These are phyloP conservation scores for Papilio aristodemus DNA, from an alignment of 1,140 invertebrate species.

Conservation along the genomic window DNA sequence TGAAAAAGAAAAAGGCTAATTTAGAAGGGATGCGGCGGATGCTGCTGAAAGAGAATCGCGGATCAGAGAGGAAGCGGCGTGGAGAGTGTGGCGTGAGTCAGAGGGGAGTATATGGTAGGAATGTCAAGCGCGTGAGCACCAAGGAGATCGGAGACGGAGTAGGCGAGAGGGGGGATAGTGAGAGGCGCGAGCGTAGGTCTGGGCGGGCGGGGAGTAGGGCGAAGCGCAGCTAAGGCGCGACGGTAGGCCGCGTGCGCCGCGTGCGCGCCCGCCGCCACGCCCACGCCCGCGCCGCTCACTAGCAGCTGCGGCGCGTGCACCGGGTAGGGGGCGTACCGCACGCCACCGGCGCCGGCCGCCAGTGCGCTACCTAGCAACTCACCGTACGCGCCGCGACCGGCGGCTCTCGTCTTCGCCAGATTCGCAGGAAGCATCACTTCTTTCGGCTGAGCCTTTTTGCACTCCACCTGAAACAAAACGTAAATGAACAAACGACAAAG, in stretches of 20 bases:
- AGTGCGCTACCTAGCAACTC: slow-evolving; percentile 93
- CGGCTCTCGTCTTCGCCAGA: slow-evolving; percentile 94
- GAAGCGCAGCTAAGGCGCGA: slow-evolving; percentile 75
- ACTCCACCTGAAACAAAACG: slow-evolving; percentile 93
- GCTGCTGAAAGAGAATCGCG: slow-evolving; percentile 75
- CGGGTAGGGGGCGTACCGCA: slow-evolving; percentile 84
- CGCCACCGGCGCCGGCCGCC: slow-evolving; percentile 80
- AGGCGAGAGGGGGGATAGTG: slow-evolving; percentile 66
- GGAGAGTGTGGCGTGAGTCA: slow-evolving; percentile 66
- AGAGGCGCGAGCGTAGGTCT: slow-evolving; percentile 71
- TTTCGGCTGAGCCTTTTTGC: slow-evolving; percentile 99
- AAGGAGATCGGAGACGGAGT: slow-evolving; percentile 76
- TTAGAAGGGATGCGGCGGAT: slow-evolving; percentile 76
- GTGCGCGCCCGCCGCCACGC: slow-evolving; percentile 63
- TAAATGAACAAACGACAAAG: neutral
- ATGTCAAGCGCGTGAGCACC: slow-evolving; percentile 75
- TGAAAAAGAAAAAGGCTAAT: neutral
- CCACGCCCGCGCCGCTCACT: slow-evolving; percentile 74
- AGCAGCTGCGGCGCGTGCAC: slow-evolving; percentile 82
- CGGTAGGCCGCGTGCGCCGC: slow-evolving; percentile 60
- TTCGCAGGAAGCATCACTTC: slow-evolving; percentile 99
- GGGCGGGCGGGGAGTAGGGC: slow-evolving; percentile 64
- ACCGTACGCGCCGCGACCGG: slow-evolving; percentile 95
- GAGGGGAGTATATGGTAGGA: slow-evolving; percentile 72
- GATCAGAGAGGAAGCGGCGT: slow-evolving; percentile 85